Conservation (phyloP, 1,140 invertebrate species). For the Gonioctena quinquepunctata region DNA sequence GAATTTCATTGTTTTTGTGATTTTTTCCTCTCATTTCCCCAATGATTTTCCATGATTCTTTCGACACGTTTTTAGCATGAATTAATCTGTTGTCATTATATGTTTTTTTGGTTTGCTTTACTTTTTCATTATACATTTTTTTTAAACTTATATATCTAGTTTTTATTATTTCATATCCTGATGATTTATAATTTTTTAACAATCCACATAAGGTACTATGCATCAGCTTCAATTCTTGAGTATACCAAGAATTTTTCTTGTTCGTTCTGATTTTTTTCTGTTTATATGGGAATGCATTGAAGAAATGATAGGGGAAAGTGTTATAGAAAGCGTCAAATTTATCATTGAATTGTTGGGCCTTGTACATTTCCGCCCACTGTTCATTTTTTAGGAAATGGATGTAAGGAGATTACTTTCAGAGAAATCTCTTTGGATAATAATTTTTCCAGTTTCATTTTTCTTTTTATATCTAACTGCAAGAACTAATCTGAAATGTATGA, state of each 20-base stretch:
- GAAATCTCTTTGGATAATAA: background rate
- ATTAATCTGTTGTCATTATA: slow-evolving; percentile 2
- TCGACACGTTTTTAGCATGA: background rate
- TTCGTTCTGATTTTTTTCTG: background rate
- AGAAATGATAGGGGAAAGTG: background rate
- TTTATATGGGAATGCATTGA: slow-evolving; percentile 5
- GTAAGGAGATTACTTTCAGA: background rate
- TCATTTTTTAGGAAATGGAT: background rate
- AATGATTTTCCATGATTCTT: slow-evolving; percentile 5
- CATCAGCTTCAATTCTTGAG: background rate
- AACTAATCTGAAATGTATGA: slow-evolving; percentile 1
- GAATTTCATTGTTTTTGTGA: too few species aligned
- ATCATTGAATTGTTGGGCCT: background rate
- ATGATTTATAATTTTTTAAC: background rate
- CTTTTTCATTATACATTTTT: slow-evolving; percentile 6
- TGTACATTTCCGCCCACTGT: background rate
- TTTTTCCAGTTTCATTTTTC: background rate
- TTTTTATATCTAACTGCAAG: background rate
- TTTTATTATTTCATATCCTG: slow-evolving; percentile 6
- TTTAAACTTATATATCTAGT: background rate
- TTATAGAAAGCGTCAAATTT: slow-evolving; percentile 1
- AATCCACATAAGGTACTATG: background rate
- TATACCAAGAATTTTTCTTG: background rate
- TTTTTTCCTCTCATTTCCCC: slow-evolving; percentile 1
- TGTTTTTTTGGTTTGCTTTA: slow-evolving; percentile 6